phyloP scores from a whole-genome alignment of 2,888 invertebrate genomes.

The Eristalis tenax region DNA sequence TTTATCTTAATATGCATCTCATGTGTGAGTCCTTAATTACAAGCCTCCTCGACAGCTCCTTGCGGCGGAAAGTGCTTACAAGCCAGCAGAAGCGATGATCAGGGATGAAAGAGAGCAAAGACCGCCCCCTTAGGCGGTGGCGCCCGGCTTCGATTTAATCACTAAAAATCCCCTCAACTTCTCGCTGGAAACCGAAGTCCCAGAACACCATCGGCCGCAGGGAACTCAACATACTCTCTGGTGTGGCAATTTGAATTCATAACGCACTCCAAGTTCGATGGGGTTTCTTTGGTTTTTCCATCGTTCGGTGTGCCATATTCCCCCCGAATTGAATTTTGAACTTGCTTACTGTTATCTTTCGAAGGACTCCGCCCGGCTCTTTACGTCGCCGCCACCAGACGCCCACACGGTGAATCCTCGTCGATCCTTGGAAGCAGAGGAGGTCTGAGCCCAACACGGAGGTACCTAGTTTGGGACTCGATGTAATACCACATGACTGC shows the following conservation, averaged over 20 bases:
- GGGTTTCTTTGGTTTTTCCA: not conserved
- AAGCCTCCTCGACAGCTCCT: not conserved
- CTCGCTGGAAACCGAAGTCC: no score
- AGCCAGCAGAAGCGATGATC: no score
- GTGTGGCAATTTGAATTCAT: no score
- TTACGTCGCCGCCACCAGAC: not conserved
- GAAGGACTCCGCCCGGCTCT: no score
- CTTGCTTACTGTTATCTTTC: not conserved
- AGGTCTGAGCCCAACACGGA: not conserved
- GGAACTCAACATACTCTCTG: no score
- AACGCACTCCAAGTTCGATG: not conserved
- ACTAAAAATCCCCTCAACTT: no score
- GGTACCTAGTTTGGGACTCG: not conserved
- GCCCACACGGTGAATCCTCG: not conserved
- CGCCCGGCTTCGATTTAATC: no score
- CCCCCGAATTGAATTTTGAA: not conserved
- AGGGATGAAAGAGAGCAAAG: no score
- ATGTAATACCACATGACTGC: not conserved
- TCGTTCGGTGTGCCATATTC: no score
- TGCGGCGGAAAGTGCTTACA: no score
- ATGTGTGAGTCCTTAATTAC: slow-evolving; percentile 24
- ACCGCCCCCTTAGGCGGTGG: no score
- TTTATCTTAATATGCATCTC: slow-evolving; percentile 36
- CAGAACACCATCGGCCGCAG: no score
- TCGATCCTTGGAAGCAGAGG: not conserved